Conservation (phyloP, 2,888 invertebrate species). For the Mechanitis messenoides region DNA sequence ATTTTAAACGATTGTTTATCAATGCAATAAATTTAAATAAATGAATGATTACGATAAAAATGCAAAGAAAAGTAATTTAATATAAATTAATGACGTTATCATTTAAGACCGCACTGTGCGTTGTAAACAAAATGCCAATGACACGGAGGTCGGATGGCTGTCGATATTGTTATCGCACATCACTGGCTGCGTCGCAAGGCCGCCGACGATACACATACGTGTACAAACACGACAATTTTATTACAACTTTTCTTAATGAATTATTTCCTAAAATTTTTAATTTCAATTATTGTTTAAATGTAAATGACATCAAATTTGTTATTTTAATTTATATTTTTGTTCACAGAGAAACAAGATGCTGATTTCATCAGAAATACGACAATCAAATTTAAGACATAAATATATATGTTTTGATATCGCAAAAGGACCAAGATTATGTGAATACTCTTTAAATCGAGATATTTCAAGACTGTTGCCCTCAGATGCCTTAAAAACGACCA, state of each 20-base stretch:
- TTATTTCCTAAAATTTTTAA: conserved; percentile 18
- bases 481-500: conserved; percentile 61
- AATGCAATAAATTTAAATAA: not conserved
- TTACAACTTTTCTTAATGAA: conserved; percentile 39
- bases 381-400: conserved; percentile 31
- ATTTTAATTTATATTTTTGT: conserved; percentile 6
- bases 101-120: conserved; percentile 49
- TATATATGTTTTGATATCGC: conserved; percentile 19
- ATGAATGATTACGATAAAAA: not conserved
- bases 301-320: conserved; percentile 18
- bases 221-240: conserved; percentile 44
- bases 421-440: conserved; percentile 41
- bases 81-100: conserved; percentile 43
- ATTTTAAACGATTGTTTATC: not conserved
- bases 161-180: conserved; percentile 66
- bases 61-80: conserved; percentile 13
- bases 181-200: conserved; percentile 69
- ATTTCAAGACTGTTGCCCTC: conserved; percentile 56
- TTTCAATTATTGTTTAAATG: conserved; percentile 17
- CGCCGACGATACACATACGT: conserved; percentile 49
- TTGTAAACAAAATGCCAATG: conserved; percentile 71
- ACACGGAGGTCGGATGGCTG: conserved; percentile 52
- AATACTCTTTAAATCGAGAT: conserved; percentile 31
- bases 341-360: conserved; percentile 63
- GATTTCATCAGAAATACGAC: conserved; percentile 40